phyloP scores from a whole-genome alignment of 2,888 invertebrate species.

The Clunio marinus region DNA sequence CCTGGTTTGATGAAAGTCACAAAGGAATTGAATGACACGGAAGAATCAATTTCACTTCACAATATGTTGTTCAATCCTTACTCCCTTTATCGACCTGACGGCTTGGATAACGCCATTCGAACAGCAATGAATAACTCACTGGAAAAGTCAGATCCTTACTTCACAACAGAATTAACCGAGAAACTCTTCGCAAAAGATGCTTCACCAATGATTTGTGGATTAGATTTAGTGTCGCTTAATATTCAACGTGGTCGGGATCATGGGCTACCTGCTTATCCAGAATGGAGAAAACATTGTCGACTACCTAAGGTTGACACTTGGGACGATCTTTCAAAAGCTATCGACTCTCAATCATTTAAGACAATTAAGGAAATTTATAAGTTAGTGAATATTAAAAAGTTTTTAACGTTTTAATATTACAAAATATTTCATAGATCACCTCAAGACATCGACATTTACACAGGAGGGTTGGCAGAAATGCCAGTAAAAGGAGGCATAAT shows the following conservation, averaged over 20 bases:
- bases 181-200: constrained; percentile 46
- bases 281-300: constrained; percentile 73
- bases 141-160: constrained; percentile 51
- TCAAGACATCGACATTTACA: constrained; percentile 83
- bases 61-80: constrained; percentile 79
- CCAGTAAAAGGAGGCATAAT: constrained; percentile 67
- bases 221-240: constrained; percentile 82
- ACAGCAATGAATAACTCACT: constrained; percentile 66
- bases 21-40: constrained; percentile 56
- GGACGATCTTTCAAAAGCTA: constrained; percentile 59
- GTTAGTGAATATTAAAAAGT: constrained; percentile 47
- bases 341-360: constrained; percentile 61
- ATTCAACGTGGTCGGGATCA: constrained; percentile 88
- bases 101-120: constrained; percentile 60
- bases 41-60: constrained; percentile 68
- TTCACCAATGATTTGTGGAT: constrained; percentile 57
- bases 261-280: constrained; percentile 73
- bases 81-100: constrained; percentile 59
- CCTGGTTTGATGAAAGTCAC: constrained; percentile 71
- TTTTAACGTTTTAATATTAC: background rate
- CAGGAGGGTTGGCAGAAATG: constrained; percentile 78
- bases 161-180: constrained; percentile 49
- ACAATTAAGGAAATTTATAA: constrained; percentile 63
- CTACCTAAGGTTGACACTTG: constrained; percentile 60
- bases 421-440: constrained; percentile 54